Evolutionary conservation across 2,797 vertebrate genomes (phyloP).

Genomic region (Onychomys torridus): DNA sequence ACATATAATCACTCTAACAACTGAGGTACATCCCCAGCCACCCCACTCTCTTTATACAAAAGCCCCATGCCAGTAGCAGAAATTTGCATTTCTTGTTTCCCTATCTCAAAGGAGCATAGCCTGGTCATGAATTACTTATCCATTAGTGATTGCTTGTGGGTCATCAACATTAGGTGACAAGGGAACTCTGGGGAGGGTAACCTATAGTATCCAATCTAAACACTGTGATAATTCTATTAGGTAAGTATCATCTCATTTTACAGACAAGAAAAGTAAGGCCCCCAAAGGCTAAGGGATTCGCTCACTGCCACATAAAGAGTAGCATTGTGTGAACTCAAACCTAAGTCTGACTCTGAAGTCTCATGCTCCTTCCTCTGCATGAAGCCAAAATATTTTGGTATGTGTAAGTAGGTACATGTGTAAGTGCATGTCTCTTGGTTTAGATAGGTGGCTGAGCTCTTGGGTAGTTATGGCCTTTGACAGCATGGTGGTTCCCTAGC

Average conservation of each 20-base stretch:
- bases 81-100: background rate
- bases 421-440: background rate
- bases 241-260: slow-evolving; percentile 19
- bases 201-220: background rate
- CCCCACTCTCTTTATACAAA: background rate
- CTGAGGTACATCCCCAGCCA: background rate
- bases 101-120: slow-evolving; percentile 12
- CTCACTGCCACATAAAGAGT: background rate
- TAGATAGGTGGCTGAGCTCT: background rate
- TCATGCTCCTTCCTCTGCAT: background rate
- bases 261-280: background rate
- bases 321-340: slow-evolving; percentile 6
- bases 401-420: background rate
- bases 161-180: slow-evolving; percentile 10
- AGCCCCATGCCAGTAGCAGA: background rate
- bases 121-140: background rate
- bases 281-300: background rate
- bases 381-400: background rate
- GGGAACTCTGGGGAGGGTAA: background rate
- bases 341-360: background rate
- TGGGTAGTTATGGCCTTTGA: background rate
- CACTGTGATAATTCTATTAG: background rate
- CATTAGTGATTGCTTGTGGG: background rate
- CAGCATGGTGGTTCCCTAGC: background rate
- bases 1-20: background rate